Conservation (phyloP, 2,113 vertebrate species). For the Camelus bactrianus region DNA sequence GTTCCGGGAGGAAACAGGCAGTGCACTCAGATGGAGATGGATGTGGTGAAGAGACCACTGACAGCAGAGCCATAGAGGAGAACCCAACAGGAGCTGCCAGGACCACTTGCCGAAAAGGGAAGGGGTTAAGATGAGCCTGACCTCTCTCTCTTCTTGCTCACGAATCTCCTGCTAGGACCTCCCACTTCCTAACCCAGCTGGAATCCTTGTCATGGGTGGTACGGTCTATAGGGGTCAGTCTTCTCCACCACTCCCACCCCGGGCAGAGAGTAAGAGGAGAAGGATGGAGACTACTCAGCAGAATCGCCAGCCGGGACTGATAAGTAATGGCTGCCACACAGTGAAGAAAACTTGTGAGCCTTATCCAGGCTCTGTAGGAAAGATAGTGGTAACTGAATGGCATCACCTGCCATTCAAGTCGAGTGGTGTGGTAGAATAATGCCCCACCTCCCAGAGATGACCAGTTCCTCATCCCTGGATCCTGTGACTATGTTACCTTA, state of each 20-base stretch:
- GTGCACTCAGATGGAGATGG: neutral
- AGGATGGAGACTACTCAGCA: neutral
- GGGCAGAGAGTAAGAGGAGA: neutral
- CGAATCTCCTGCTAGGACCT: neutral
- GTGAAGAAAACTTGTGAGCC: neutral
- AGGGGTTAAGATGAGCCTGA: neutral
- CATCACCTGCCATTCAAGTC: neutral
- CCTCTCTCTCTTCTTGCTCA: neutral
- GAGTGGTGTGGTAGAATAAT: neutral
- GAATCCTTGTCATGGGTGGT: neutral
- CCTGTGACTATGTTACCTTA: neutral
- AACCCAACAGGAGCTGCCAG: accelerated
- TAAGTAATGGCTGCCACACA: neutral
- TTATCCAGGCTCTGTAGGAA: neutral
- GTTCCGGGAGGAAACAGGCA: neutral
- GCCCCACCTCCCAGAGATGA: neutral
- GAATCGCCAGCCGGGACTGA: neutral
- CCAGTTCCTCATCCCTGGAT: neutral
- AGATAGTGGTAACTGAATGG: neutral
- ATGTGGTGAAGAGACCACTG: neutral
- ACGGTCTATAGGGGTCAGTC: neutral
- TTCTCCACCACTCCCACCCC: neutral
- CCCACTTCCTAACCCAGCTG: neutral
- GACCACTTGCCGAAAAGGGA: neutral
- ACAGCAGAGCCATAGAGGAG: neutral